Percentiles rank a stretch among this genome's conserved stretches.
phyloP scores from a whole-genome alignment of 2,888 invertebrate genomes.

The Barypeithes pellucidus region DNA sequence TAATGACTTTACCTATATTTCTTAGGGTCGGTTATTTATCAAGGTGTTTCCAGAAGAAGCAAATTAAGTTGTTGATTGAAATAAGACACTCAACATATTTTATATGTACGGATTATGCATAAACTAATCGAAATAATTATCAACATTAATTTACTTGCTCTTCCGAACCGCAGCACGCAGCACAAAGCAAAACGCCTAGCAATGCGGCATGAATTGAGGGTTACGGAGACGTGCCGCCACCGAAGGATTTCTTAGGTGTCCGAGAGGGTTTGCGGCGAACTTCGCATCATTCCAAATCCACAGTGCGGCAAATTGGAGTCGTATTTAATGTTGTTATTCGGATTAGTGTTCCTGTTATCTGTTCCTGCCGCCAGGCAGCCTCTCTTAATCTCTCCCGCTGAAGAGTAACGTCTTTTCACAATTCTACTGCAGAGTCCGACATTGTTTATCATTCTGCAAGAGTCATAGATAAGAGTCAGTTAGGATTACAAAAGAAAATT shows the following conservation, averaged over 20 bases:
- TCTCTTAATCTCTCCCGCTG: slow-evolving; percentile 67
- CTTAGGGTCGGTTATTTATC: too few relatives aligned
- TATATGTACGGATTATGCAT: not conserved
- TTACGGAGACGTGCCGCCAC: slow-evolving; percentile 20
- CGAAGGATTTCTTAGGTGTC: slow-evolving; percentile 62
- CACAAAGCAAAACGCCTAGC: slow-evolving; percentile 41
- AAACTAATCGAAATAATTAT: slow-evolving; percentile 12
- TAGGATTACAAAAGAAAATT: slow-evolving; percentile 50
- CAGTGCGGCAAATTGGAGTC: slow-evolving; percentile 73
- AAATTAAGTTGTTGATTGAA: too few relatives aligned
- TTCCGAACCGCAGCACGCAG: slow-evolving; percentile 22
- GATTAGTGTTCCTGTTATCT: slow-evolving; percentile 69
- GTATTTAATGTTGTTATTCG: slow-evolving; percentile 74
- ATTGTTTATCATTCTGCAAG: slow-evolving; percentile 54
- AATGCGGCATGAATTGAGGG: slow-evolving; percentile 41
- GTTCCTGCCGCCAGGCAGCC: slow-evolving; percentile 63
- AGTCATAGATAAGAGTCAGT: slow-evolving; percentile 44
- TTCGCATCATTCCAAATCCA: slow-evolving; percentile 70
- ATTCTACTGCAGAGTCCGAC: slow-evolving; percentile 46
- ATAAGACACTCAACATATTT: not conserved
- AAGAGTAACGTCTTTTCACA: slow-evolving; percentile 57
- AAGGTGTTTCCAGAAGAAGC: too few relatives aligned
- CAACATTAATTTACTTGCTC: slow-evolving; percentile 10
- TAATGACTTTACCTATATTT: too few relatives aligned
- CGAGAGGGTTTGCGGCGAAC: slow-evolving; percentile 68